Conservation (phyloP, 1,140 invertebrate genomes). For the Stegodyphus dumicola region DNA sequence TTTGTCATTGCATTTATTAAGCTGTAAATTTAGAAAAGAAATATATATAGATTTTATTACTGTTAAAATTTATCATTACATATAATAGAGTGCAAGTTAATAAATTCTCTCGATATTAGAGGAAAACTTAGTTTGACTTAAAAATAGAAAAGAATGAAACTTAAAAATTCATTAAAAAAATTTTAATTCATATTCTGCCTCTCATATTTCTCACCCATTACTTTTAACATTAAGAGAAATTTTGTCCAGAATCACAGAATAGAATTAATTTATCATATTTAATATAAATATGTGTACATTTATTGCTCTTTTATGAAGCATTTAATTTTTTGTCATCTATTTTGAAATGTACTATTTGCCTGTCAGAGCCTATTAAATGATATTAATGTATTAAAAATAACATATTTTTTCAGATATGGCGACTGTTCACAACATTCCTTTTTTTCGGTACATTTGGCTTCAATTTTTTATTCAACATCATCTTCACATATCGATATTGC, state of each 20-base stretch:
- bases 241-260: not conserved
- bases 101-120: too few relatives aligned
- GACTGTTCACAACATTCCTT: constrained; percentile 95
- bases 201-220: too few relatives aligned
- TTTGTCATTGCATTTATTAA: too few relatives aligned
- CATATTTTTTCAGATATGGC: constrained; percentile 80
- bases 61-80: too few relatives aligned
- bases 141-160: too few relatives aligned
- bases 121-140: too few relatives aligned
- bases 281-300: not conserved
- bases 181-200: too few relatives aligned
- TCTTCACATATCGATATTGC: constrained; percentile 99
- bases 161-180: too few relatives aligned
- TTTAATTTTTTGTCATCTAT: not conserved
- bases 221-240: not conserved
- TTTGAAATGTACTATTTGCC: not conserved
- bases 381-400: not conserved
- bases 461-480: constrained; percentile 99
- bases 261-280: not conserved
- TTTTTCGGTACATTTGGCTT: constrained; percentile 99
- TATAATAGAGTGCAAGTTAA: too few relatives aligned
- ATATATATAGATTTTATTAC: too few relatives aligned
- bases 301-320: not conserved
- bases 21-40: too few relatives aligned
- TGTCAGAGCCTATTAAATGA: not conserved